Conservation (phyloP, 1,140 invertebrate genomes). For the Drosophila paulistorum region DNA sequence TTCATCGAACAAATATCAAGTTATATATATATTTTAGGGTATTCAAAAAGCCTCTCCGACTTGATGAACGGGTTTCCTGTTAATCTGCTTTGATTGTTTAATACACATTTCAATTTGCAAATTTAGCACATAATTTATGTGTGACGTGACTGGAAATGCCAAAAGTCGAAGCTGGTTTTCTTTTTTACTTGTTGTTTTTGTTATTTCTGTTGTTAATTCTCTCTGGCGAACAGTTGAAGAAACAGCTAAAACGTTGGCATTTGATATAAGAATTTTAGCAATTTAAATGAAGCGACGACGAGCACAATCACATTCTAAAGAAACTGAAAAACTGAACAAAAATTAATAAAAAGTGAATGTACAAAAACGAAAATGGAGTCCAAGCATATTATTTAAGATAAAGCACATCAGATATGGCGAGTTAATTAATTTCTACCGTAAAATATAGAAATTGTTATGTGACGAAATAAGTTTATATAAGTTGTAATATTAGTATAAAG, state of each 20-base stretch:
- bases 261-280: constrained; percentile 11
- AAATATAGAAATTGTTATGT: too few species aligned
- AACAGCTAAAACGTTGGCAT: constrained; percentile 13
- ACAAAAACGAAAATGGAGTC: background rate
- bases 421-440: background rate
- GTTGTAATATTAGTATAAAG: too few species aligned
- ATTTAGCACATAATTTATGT: constrained; percentile 45
- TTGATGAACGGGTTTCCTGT: constrained; percentile 6
- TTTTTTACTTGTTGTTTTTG: background rate
- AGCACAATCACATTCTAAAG: background rate
- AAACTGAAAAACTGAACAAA: background rate
- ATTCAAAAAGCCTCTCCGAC: constrained; percentile 12
- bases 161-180: constrained; percentile 62
- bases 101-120: constrained; percentile 40
- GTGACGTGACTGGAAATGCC: constrained; percentile 54
- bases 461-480: too few species aligned
- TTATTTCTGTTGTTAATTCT: constrained; percentile 17
- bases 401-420: too few species aligned
- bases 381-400: background rate
- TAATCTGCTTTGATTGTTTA: constrained; percentile 22
- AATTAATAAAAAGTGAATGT: background rate
- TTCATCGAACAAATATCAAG: too few species aligned
- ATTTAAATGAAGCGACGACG: background rate
- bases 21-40: background rate
- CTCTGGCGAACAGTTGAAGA: constrained; percentile 23